Conservation (phyloP, 2,113 vertebrate genomes). For the Syngnathus floridae region DNA sequence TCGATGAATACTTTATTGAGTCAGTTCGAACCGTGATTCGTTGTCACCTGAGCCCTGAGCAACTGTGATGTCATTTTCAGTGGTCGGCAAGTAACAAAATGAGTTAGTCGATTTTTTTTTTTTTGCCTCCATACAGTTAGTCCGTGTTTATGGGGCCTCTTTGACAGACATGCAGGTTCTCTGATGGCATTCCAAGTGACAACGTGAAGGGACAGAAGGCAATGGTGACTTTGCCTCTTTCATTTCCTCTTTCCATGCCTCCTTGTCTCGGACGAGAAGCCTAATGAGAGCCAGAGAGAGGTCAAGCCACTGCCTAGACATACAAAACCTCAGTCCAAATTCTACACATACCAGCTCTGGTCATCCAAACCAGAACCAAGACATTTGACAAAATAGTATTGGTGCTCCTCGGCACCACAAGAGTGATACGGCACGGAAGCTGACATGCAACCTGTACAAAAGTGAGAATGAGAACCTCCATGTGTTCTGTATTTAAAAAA, state of each 20-base stretch:
- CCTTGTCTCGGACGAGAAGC: conserved; percentile 41
- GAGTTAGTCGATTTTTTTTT: too few relatives aligned
- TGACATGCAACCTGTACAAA: conserved; percentile 14
- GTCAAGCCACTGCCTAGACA: conserved; percentile 31
- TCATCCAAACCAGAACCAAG: conserved; percentile 15
- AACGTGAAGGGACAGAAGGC: conserved; percentile 43
- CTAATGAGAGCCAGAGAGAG: conserved; percentile 51
- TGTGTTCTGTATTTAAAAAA: conserved; percentile 27
- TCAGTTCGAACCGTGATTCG: too few relatives aligned
- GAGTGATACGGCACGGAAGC: conserved; percentile 7
- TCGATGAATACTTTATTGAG: too few relatives aligned
- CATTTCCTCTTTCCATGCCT: conserved; percentile 52
- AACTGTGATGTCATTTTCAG: too few relatives aligned
- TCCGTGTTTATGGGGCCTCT: conserved; percentile 33
- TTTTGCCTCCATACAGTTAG: conserved; percentile 12
- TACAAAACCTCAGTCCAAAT: conserved; percentile 29
- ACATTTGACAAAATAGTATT: conserved; percentile 1
- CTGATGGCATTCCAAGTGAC: conserved; percentile 43
- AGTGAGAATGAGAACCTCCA: conserved; percentile 39
- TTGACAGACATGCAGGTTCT: conserved; percentile 38
- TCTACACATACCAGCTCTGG: conserved; percentile 41
- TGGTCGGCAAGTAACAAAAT: too few relatives aligned
- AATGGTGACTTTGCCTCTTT: conserved; percentile 31
- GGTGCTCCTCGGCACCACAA: not conserved
- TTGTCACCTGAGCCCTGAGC: too few relatives aligned